Evolutionary conservation across 2,888 invertebrate genomes (phyloP), one percentile per base, ranked within the genome.

Genomic region (Eretmocerus hayati): DNA sequence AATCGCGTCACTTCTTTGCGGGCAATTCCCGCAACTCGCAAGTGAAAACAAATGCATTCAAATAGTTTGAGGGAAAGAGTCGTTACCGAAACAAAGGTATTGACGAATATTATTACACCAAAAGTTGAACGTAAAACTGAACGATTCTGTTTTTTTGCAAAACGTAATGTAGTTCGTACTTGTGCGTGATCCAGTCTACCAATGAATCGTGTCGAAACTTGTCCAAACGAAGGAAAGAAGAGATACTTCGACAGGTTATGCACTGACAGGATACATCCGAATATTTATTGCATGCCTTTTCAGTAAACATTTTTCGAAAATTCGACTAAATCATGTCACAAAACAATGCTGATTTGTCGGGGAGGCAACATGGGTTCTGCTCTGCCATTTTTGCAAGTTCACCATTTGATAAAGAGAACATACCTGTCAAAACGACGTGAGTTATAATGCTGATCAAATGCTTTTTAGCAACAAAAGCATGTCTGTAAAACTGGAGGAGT

Each of bases 381-480:
- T 62, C 63, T 57, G 68, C 70, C 50, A 68, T 70, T 53, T 70
- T 70, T 41, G 64, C 70, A 31, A 69, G 58, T 42, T 63, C 64
- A 19, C 64, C 68, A 36, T 63, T 59, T 42, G 57, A 64, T 47
- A 67, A 66, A 49, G 67, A 69, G 43, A 64, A 64, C 35, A 56
- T 53, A 8, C 57, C 60, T 3, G 39, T 44, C 21, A 56, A 58
- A 38, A 59, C 55, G 52, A 46, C 46, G 68, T 67, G 55, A 67
- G 65, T 63, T 43, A 21, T 35, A 15, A 21, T 20, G 13, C 9
- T 15, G 11, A 33, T 19, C 21, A 23, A 30, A 5, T 35, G 36
- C 30, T 50, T 43, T 26, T 26, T n/a, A n/a, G n/a, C n/a, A n/a
- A n/a, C n/a, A n/a, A n/a, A n/a, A n/a, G n/a, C n/a, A n/a, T n/a